Percentiles rank a stretch among this genome's conserved stretches.
phyloP scores from a whole-genome alignment of 53 echinoderm and acorn worm genomes.

The Glandiceps talaboti region DNA sequence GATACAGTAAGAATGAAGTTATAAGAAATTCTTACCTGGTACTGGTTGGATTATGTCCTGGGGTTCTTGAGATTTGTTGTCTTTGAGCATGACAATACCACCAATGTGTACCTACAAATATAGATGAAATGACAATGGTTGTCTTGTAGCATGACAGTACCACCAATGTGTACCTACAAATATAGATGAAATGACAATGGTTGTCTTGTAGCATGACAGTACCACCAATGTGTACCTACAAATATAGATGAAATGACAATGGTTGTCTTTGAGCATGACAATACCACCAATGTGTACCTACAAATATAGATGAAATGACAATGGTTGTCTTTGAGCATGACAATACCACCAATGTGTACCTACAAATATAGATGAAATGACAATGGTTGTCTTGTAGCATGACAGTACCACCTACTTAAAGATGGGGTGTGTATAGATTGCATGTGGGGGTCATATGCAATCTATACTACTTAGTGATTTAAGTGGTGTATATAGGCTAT shows the following conservation, averaged over 20 bases:
- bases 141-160: slow-evolving; percentile 66
- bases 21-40: slow-evolving; percentile 62
- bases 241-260: no score
- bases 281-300: slow-evolving; percentile 74
- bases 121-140: slow-evolving; percentile 26
- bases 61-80: slow-evolving; percentile 43
- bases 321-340: slow-evolving; percentile 64
- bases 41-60: slow-evolving; percentile 51
- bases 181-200: no score
- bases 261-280: slow-evolving; percentile 56
- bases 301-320: no score
- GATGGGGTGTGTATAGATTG: no score
- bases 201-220: slow-evolving; percentile 63
- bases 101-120: slow-evolving; percentile 57
- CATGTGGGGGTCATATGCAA: no score
- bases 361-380: no score
- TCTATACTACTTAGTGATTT: no score
- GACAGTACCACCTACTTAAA: slow-evolving; percentile 68
- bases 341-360: slow-evolving; percentile 61
- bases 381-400: slow-evolving; percentile 64
- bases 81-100: slow-evolving; percentile 70
- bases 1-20: no score
- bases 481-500: no score
- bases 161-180: slow-evolving; percentile 57
- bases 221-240: slow-evolving; percentile 61